Base-by-base conservation (phyloP, 2,797 vertebrate species). In the Chrysocyon brachyurus region DNA sequence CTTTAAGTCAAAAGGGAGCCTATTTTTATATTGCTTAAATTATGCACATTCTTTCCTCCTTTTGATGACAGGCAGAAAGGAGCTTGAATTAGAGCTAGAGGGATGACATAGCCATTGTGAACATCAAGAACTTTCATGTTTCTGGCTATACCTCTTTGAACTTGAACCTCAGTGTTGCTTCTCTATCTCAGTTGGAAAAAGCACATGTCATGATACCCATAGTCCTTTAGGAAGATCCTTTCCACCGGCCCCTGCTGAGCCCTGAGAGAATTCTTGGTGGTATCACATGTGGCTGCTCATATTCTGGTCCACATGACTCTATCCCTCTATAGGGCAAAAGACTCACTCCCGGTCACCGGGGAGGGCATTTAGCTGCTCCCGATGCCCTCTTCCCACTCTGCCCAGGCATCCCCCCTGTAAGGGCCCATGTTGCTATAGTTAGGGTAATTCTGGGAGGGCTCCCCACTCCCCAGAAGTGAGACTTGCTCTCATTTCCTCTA, bases 11-110 rank as follows among this genome's bases (percentile, higher is more conserved):
- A 70, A 83, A 77, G 57, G 31, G 61, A 26, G 24, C 22, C 63
- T 78, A 26, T 21, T 94, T 90, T 66, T 28, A 90, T 31, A 83
- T 49, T 36, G 49, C 57, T 87, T 88, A 81, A 90, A 63, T 83
- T 54, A 40, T 31, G 33, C 33, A 49, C 40, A 11, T 31, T 64
- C 66, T 72, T 46, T 26, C 26, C 19, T 66, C 54, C n/a, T 28
- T 54, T 54, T 33, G 54, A 19, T 21, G 31, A 59, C 4, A 59
- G 49, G 8, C 17, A 52, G 33, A 57, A 21, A 72, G 19, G 19
- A 72, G 49, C 31, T 66, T 61, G 81, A 91, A 66, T 72, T 5
- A 49, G 46, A 96, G 64, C 22, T 54, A 16, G 40, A 89, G 59
- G 96, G 8, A 56, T 4, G 11, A 54, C 57, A 40, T 3, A 11